A percentile compares a stretch with the other conserved stretches of the same genome.
phyloP scores from a whole-genome alignment of 2,888 invertebrate genomes.

The Drepanosiphum platanoidis region DNA sequence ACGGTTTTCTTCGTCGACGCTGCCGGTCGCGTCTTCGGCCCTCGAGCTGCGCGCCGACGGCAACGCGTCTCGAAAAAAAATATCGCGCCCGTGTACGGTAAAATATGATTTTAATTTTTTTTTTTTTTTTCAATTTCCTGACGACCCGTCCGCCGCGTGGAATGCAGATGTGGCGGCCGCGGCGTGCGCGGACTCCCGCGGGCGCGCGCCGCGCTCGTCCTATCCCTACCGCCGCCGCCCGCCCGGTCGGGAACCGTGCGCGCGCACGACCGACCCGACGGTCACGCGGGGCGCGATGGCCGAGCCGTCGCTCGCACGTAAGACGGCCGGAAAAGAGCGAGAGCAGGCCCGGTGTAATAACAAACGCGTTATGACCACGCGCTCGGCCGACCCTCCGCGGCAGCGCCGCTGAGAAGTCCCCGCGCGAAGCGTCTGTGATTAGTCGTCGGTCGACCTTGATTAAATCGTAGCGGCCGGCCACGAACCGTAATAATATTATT shows the following conservation, averaged over 20 bases:
- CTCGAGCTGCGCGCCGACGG: not conserved
- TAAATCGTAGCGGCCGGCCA: not conserved
- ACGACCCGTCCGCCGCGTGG: conserved; percentile 33
- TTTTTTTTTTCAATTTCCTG: too few relatives aligned
- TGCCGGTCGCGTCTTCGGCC: too few relatives aligned
- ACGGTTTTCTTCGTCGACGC: too few relatives aligned
- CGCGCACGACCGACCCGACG: not conserved
- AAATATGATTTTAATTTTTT: conserved; percentile 53
- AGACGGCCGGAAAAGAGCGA: not conserved
- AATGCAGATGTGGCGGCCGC: conserved; percentile 26
- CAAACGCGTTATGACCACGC: not conserved
- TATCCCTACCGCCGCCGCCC: not conserved
- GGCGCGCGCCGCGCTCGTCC: conserved; percentile 4
- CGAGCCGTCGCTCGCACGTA: too few relatives aligned
- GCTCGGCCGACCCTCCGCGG: not conserved
- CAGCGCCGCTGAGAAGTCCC: too few relatives aligned
- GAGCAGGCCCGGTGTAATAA: not conserved
- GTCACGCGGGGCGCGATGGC: not conserved
- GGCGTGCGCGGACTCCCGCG: conserved; percentile 20
- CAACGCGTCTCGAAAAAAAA: too few relatives aligned
- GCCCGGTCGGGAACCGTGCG: not conserved
- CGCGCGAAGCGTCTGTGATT: conserved; percentile 29
- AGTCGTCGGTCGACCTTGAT: conserved; percentile 42
- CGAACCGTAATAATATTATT: too few relatives aligned
- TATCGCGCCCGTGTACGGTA: conserved; percentile 3